Evolutionary conservation across 2,888 invertebrate species (phyloP), one percentile per base, ranked within the genome.

Genomic region (Pimpla rufipes): DNA sequence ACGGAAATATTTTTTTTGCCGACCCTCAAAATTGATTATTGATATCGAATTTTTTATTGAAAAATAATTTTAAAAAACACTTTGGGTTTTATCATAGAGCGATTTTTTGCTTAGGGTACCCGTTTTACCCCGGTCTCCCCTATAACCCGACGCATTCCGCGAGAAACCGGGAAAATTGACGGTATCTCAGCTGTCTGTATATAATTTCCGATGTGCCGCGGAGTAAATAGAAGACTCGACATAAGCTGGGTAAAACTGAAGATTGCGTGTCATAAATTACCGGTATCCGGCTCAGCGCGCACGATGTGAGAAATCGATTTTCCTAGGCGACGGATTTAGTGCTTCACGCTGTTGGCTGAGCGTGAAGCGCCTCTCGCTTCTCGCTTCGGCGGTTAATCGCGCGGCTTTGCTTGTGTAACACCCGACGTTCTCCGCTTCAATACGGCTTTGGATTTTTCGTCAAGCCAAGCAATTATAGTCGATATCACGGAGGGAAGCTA

Each of bases 201-300:
- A 16, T 13, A 23, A 55, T 55, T 21, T 23, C 11, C 13, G 23
- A 55, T 11, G 23, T 55, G 10, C 10, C 21, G n/a, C 2, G 23
- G 13, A 55, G 55, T 52, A 70, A 70, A 70, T 52, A 52, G n/a
- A 70, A 40, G 50, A n/a, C 70, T 52, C 52, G 29, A 23, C 42
- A n/a, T n/a, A 29, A 57, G 23, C 3, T 37, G 23, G 11, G 45
- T 11, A 66, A 23, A 4, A 23, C n/a, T 13, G 66, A 66, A 88
- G 89, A 50, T 92, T 90, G 92, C 92, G 92, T 92, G 92, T 91
- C 89, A 89, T 88, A 92, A 92, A 92, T 92, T 91, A 91, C 90
- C 88, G 86, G 88, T 89, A 89, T 90, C 90, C 89, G 85, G 83
- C 85, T 74, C 75, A 78, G 73, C 81, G 73, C 83, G 21, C 62